These are phyloP conservation scores for Carollia perspicillata DNA, from an alignment of 2,113 vertebrate genomes.

Conservation along the genomic window DNA sequence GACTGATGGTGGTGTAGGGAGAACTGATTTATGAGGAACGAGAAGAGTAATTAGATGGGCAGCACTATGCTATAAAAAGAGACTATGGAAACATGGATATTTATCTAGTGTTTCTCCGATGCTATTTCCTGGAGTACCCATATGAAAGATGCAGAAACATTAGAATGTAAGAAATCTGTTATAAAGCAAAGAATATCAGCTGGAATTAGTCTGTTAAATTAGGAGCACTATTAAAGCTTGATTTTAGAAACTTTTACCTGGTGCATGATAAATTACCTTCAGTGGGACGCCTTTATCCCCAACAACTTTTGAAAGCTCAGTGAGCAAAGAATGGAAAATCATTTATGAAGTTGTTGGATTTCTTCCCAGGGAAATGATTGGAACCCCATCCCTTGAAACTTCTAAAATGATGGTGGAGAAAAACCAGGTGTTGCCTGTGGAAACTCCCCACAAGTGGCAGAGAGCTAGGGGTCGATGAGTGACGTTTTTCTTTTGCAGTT, in stretches of 20 bases:
- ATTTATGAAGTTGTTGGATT: not conserved
- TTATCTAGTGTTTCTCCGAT: not conserved
- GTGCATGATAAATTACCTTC: not conserved
- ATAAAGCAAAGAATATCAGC: not conserved
- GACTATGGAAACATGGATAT: not conserved
- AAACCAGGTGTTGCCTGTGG: not conserved
- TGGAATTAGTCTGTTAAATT: not conserved
- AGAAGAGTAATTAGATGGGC: slow-evolving; percentile 57
- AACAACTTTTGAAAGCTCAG: not conserved
- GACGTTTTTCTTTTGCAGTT: slow-evolving; percentile 11
- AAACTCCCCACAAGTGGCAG: not conserved
- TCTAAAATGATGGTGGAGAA: not conserved
- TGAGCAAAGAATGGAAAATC: not conserved
- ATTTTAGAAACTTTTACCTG: slow-evolving; percentile 27
- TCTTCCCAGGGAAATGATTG: not conserved
- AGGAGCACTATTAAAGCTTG: slow-evolving; percentile 16
- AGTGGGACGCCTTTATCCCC: not conserved
- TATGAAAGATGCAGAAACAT: not conserved
- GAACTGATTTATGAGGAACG: slow-evolving; percentile 51
- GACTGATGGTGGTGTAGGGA: slow-evolving; percentile 34
- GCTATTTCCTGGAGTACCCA: not conserved
- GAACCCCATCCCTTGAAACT: not conserved
- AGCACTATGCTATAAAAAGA: slow-evolving; percentile 35
- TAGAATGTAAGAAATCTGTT: not conserved
- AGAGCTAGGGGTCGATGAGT: not conserved